Evolutionary conservation across 1,140 invertebrate species (phyloP).

Genomic region (Melanaphis sacchari): DNA sequence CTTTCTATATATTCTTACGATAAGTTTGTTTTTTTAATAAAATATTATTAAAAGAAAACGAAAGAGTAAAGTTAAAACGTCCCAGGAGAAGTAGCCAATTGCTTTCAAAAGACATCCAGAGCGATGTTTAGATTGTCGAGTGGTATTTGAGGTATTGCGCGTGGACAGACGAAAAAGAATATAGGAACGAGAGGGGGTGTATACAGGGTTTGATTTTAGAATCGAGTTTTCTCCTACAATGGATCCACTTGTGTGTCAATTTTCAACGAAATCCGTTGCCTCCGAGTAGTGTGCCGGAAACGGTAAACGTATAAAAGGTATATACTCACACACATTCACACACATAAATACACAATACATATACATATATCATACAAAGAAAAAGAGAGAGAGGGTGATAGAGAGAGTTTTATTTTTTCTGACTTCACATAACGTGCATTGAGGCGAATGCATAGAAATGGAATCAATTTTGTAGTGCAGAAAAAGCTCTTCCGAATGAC

Average conservation of each 20-base stretch:
- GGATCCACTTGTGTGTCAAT: conserved; percentile 53
- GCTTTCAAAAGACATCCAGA: conserved; percentile 35
- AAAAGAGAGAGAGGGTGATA: neutral
- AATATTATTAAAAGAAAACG: conserved; percentile 37
- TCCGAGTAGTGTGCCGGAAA: conserved; percentile 19
- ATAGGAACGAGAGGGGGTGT: neutral
- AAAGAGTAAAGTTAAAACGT: conserved; percentile 31
- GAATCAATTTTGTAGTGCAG: conserved; percentile 40
- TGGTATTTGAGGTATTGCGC: conserved; percentile 35
- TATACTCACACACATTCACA: neutral
- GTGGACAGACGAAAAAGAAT: conserved; percentile 30
- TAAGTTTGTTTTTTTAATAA: conserved; percentile 41
- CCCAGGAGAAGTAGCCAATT: conserved; percentile 21
- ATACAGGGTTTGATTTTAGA: conserved; percentile 16
- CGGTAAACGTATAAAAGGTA: conserved; percentile 48
- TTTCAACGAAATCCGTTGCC: conserved; percentile 49
- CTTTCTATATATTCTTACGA: neutral
- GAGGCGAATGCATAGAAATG: conserved; percentile 27
- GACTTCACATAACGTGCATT: neutral
- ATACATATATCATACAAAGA: neutral
- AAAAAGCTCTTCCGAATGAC: conserved; percentile 34
- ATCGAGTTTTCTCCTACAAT: conserved; percentile 53
- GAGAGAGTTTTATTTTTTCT: neutral
- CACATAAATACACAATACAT: neutral
- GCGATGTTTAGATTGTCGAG: conserved; percentile 43